These are phyloP conservation scores for Phyllostomus hastatus DNA, from an alignment of 2,113 vertebrate genomes.

Conservation along the genomic window DNA sequence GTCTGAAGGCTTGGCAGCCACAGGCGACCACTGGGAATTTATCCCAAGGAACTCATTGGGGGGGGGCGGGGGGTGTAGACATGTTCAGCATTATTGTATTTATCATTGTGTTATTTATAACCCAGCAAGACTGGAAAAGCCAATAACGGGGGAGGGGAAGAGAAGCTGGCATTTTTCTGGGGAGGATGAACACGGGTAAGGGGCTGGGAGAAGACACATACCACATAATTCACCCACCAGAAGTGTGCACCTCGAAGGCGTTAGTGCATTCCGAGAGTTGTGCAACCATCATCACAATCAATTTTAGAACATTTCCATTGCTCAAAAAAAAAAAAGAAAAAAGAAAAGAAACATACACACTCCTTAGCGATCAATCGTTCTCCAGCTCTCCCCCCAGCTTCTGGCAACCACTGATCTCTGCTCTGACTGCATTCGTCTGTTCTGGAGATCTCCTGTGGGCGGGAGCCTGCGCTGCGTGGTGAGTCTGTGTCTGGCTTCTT, in stretches of 20 bases:
- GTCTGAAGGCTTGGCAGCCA: background rate
- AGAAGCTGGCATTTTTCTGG: background rate
- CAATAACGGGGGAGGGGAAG: background rate
- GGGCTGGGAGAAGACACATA: background rate
- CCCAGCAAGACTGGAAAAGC: background rate
- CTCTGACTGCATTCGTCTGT: background rate
- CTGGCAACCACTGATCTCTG: too few relatives aligned
- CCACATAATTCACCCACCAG: background rate
- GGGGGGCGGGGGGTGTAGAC: background rate
- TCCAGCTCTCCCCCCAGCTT: background rate
- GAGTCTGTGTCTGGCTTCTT: background rate
- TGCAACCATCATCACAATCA: background rate
- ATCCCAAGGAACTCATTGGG: background rate
- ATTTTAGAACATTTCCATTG: background rate
- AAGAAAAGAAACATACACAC: too few relatives aligned
- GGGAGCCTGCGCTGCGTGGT: background rate
- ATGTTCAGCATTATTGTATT: background rate
- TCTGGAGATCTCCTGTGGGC: too few relatives aligned
- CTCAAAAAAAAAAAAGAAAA: background rate
- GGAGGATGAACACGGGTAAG: fast-evolving
- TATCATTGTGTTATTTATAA: background rate
- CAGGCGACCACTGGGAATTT: background rate
- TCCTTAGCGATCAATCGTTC: background rate
- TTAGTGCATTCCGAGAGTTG: background rate
- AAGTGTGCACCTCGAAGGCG: background rate